Evolutionary conservation across 2,797 vertebrate genomes (phyloP).

Genomic region (Oceanodroma leucorhoa): DNA sequence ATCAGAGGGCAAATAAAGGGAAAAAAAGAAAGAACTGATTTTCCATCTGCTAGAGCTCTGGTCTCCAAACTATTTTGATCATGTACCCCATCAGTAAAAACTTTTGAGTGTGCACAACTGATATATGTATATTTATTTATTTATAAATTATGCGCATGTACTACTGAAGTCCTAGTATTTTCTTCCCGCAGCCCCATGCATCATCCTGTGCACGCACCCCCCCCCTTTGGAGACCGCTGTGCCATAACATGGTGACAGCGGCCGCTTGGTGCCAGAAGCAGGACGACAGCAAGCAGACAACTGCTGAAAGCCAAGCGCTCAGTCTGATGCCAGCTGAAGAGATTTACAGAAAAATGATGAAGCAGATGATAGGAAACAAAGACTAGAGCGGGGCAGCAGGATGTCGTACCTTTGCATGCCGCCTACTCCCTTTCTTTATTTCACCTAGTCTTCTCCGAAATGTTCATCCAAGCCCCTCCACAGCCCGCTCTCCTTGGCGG

Average conservation of each 20-base stretch:
- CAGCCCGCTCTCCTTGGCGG: not conserved
- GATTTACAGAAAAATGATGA: not conserved
- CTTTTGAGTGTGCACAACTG: rapidly evolving
- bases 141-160: not conserved
- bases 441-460: not conserved
- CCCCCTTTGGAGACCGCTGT: rapidly evolving
- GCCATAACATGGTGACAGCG: not conserved
- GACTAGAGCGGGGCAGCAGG: not conserved
- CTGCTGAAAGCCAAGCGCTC: not conserved
- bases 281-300: not conserved
- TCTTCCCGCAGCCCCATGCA: not conserved
- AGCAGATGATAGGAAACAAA: not conserved
- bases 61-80: not conserved
- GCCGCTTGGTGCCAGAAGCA: not conserved
- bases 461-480: not conserved
- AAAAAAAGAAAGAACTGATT: not conserved
- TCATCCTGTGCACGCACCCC: rapidly evolving
- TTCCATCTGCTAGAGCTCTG: not conserved
- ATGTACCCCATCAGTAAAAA: not conserved
- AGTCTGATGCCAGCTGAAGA: not conserved
- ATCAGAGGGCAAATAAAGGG: not conserved
- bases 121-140: not conserved
- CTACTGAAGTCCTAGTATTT: not conserved
- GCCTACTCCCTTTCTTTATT: not conserved
- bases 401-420: rapidly evolving